Evolutionary conservation across 2,797 vertebrate species (phyloP).

Genomic region (Trachops cirrhosus): DNA sequence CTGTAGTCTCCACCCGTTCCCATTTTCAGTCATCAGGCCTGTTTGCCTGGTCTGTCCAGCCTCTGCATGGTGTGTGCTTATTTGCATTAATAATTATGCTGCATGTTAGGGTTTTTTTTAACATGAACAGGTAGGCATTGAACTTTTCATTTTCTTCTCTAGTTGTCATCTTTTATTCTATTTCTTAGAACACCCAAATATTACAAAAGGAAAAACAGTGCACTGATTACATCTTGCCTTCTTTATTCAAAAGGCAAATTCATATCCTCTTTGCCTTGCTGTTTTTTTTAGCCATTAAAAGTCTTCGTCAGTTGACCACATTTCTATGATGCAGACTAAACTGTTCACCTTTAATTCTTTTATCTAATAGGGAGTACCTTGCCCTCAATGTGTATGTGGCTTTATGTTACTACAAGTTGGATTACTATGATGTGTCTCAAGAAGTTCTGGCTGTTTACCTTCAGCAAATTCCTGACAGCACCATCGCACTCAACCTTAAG

Average conservation of each 20-base stretch:
- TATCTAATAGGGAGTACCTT: constrained; percentile 90
- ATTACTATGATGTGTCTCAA: constrained; percentile 98
- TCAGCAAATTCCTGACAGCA: constrained; percentile 96
- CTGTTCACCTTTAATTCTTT: constrained; percentile 60
- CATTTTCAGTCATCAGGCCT: neutral
- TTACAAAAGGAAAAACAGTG: neutral
- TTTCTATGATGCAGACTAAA: neutral
- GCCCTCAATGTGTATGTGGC: constrained; percentile 98
- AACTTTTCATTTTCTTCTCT: neutral
- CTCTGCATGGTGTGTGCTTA: neutral
- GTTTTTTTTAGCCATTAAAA: neutral
- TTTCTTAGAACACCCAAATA: neutral
- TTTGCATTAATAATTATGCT: neutral
- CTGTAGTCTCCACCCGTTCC: neutral
- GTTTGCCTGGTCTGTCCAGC: neutral
- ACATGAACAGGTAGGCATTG: neutral
- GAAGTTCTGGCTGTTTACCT: constrained; percentile 97
- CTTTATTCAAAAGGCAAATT: constrained; percentile 16
- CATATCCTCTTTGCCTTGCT: neutral
- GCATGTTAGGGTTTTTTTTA: neutral
- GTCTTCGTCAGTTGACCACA: neutral
- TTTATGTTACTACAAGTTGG: constrained; percentile 98
- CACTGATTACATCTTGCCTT: neutral
- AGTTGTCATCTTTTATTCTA: neutral
- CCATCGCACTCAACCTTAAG: constrained; percentile 97